Evolutionary conservation across 2,113 vertebrate genomes (phyloP).

Genomic region (Notiomystis cincta): DNA sequence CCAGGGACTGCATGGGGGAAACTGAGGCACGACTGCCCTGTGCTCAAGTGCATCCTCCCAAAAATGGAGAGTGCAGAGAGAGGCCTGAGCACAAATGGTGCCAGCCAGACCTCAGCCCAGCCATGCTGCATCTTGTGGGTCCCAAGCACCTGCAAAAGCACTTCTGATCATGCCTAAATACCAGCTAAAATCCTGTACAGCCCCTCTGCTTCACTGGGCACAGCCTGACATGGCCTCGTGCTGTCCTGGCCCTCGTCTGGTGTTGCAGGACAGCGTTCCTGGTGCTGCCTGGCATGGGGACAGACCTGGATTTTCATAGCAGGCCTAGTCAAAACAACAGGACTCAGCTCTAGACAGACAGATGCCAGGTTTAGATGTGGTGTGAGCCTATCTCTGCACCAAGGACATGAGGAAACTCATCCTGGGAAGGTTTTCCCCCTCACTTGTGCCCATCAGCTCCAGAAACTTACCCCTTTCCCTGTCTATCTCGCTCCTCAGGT

Average conservation of each 20-base stretch:
- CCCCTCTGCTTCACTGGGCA: not conserved
- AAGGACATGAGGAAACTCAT: not conserved
- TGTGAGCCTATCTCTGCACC: not conserved
- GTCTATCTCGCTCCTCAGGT: not conserved
- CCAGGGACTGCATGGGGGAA: fast-evolving
- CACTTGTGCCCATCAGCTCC: not conserved
- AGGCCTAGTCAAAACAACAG: not conserved
- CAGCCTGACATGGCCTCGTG: not conserved
- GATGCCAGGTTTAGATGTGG: not conserved
- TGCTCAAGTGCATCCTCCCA: not conserved
- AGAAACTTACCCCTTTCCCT: not conserved
- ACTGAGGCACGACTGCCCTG: not conserved
- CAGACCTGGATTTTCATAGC: not conserved
- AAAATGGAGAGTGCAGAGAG: not conserved
- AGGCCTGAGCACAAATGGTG: fast-evolving
- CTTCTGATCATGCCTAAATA: not conserved
- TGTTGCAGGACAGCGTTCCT: not conserved
- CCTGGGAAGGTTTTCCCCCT: not conserved
- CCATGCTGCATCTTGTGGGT: fast-evolving
- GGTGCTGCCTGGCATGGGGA: not conserved
- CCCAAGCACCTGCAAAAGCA: not conserved
- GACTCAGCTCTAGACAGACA: not conserved
- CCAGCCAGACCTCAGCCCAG: not conserved
- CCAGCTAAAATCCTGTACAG: not conserved
- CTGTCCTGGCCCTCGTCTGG: fast-evolving